Evolutionary conservation across 2,888 invertebrate species (phyloP).

Genomic region (Orthonevra nobilis): DNA sequence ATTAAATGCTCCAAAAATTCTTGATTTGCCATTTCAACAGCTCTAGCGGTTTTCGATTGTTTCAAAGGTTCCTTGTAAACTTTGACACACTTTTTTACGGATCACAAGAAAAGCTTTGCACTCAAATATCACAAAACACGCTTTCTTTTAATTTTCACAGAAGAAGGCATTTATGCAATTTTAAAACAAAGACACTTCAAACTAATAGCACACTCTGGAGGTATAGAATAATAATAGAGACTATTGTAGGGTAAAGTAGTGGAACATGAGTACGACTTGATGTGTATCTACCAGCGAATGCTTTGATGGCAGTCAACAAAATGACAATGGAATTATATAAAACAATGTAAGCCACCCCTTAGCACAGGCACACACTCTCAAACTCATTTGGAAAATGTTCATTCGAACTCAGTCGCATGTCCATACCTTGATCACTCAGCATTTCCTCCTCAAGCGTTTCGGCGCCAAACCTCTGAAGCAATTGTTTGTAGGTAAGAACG

Average conservation of each 20-base stretch:
- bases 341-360: slow-evolving; percentile 39
- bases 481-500: slow-evolving; percentile 85
- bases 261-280: slow-evolving; percentile 12
- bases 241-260: too few relatives aligned
- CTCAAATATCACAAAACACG: slow-evolving; percentile 58
- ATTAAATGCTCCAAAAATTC: slow-evolving; percentile 77
- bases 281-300: slow-evolving; percentile 44
- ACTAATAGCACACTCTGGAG: neutral
- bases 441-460: slow-evolving; percentile 85
- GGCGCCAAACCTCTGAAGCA: slow-evolving; percentile 87
- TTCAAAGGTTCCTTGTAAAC: slow-evolving; percentile 70
- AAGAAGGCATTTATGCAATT: slow-evolving; percentile 21
- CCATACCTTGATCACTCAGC: slow-evolving; percentile 89
- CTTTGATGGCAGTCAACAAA: slow-evolving; percentile 61
- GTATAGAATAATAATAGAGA: slow-evolving; percentile 8
- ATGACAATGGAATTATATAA: slow-evolving; percentile 59
- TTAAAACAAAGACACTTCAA: slow-evolving; percentile 5
- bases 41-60: too few relatives aligned
- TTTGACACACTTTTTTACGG: neutral
- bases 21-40: slow-evolving; percentile 74
- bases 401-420: slow-evolving; percentile 31
- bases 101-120: slow-evolving; percentile 11
- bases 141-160: neutral
- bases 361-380: slow-evolving; percentile 21
- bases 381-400: slow-evolving; percentile 25